Evolutionary conservation across 2,797 vertebrate genomes (phyloP).

Genomic region (Gymnocypris eckloni): DNA sequence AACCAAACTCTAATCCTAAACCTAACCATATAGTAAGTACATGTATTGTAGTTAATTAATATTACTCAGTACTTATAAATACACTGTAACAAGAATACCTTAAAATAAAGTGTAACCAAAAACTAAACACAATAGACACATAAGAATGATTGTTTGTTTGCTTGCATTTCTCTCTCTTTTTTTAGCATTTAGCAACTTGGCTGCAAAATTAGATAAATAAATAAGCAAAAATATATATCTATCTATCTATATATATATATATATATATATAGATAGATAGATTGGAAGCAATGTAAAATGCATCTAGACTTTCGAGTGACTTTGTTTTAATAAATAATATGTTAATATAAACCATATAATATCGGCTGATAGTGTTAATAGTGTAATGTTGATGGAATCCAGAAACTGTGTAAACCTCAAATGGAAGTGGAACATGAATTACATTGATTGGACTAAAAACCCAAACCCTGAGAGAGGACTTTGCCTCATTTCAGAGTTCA

Average conservation of each 20-base stretch:
- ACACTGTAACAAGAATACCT: not conserved
- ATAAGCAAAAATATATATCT: not conserved
- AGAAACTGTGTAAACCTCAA: not conserved
- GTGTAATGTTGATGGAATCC: not conserved
- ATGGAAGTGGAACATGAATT: not conserved
- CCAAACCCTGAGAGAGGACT: slow-evolving; percentile 1
- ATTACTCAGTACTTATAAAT: not conserved
- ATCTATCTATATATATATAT: too few species aligned
- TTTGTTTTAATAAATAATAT: not conserved
- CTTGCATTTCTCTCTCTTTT: too few species aligned
- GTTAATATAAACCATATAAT: not conserved
- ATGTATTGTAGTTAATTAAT: not conserved
- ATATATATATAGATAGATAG: too few species aligned
- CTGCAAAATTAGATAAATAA: not conserved
- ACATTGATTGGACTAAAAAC: slow-evolving; percentile 15
- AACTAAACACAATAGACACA: too few species aligned
- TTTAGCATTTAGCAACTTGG: too few species aligned
- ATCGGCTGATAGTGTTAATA: not conserved
- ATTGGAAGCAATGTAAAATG: not conserved
- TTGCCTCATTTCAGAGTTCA: slow-evolving; percentile 10
- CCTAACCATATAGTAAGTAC: not conserved
- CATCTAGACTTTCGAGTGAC: not conserved
- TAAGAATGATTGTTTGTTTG: too few species aligned
- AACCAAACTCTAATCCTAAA: too few species aligned
- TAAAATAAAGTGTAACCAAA: too few species aligned